These are phyloP conservation scores for Melanotaenia duboulayi DNA, from an alignment of 2,113 vertebrate species.

Conservation along the genomic window DNA sequence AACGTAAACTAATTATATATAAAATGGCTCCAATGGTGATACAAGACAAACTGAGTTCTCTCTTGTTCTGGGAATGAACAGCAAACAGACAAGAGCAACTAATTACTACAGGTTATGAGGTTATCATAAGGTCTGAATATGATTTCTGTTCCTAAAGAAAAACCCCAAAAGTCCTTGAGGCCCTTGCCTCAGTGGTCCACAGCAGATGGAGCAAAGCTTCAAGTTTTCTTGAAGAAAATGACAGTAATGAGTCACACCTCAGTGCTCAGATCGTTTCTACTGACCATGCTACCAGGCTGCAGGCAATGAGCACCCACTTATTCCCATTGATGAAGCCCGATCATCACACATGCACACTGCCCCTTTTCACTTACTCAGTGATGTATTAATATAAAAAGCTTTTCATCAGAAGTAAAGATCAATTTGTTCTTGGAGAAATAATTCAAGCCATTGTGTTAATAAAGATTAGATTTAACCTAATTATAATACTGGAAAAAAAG, in stretches of 20 bases:
- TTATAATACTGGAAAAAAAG: background rate
- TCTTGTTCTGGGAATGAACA: background rate
- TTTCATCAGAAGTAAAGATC: conserved; percentile 4
- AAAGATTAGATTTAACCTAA: background rate
- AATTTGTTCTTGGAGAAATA: conserved; percentile 15
- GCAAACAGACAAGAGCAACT: background rate
- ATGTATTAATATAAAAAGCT: background rate
- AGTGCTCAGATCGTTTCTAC: conserved; percentile 34
- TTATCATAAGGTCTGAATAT: background rate
- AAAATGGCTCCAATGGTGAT: background rate
- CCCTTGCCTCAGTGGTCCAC: background rate
- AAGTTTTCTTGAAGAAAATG: conserved; percentile 44
- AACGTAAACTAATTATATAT: background rate
- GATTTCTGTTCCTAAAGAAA: conserved; percentile 1
- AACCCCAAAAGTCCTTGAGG: background rate
- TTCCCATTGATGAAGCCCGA: conserved; percentile 51
- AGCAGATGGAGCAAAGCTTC: conserved; percentile 10
- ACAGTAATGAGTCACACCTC: conserved; percentile 67
- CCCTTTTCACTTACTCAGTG: conserved; percentile 20
- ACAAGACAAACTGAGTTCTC: background rate
- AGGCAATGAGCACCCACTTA: conserved; percentile 37
- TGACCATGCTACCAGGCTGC: conserved; percentile 15
- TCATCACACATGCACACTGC: conserved; percentile 22
- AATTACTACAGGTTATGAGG: background rate
- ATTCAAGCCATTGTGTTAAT: background rate